Conservation (phyloP, 2,113 vertebrate species). For the Amazona guildingii region DNA sequence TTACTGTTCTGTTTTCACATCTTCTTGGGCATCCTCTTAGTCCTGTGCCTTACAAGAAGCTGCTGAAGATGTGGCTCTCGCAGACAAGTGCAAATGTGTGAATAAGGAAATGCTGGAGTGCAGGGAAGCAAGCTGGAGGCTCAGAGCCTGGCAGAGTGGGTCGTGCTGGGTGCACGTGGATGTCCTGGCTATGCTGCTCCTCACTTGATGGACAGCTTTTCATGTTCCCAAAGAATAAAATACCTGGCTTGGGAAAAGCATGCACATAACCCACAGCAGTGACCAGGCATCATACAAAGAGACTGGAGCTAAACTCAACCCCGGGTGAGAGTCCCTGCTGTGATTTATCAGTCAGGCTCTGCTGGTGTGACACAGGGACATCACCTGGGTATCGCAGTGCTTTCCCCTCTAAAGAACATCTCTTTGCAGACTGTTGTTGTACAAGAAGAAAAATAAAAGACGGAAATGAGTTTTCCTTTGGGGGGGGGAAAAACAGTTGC, state of each 20-base stretch:
- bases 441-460: background rate
- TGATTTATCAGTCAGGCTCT: background rate
- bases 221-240: background rate
- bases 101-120: background rate
- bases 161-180: background rate
- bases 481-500: background rate
- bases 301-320: background rate
- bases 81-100: background rate
- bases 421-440: background rate
- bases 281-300: background rate
- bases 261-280: background rate
- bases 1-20: conserved; percentile 12
- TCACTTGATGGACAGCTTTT: background rate
- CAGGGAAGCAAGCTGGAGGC: background rate
- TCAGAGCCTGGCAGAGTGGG: background rate
- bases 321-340: background rate
- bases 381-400: background rate
- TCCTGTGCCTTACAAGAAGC: background rate
- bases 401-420: background rate
- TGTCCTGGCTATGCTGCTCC: background rate
- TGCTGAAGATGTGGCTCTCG: background rate
- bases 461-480: background rate
- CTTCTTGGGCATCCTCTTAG: conserved; percentile 2
- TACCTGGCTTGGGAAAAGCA: background rate
- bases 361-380: background rate